phyloP scores from a whole-genome alignment of 2,113 vertebrate species.

The Monarcha castaneiventris region DNA sequence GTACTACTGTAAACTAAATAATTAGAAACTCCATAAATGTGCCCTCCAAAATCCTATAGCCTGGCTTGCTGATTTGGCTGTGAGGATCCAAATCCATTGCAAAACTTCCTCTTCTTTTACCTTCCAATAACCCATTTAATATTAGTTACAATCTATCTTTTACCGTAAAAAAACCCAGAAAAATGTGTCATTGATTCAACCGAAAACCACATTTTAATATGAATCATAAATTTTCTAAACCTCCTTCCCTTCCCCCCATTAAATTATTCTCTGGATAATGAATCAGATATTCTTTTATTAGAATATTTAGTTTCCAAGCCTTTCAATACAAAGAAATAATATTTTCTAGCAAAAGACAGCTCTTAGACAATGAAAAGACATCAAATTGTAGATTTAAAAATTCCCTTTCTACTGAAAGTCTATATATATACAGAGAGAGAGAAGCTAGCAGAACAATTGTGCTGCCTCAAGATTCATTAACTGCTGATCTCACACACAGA shows the following conservation, averaged over 20 bases:
- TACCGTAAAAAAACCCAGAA: neutral
- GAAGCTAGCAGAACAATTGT: neutral
- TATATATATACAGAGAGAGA: neutral
- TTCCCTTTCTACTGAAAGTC: constrained; percentile 11
- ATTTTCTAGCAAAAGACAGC: neutral
- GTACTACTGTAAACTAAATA: neutral
- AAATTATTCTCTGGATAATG: neutral
- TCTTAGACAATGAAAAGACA: constrained; percentile 40
- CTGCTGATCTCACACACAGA: neutral
- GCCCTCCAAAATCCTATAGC: neutral
- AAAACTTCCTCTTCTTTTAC: neutral
- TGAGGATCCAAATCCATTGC: neutral
- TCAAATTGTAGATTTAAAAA: constrained; percentile 28
- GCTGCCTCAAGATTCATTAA: constrained; percentile 27
- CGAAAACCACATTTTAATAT: neutral
- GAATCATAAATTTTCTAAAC: neutral
- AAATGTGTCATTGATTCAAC: neutral
- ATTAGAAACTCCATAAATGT: neutral
- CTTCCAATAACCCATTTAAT: neutral
- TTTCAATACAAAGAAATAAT: constrained; percentile 31
- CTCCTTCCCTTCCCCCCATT: neutral
- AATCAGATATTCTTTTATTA: constrained; percentile 32
- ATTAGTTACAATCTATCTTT: neutral
- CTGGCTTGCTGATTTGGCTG: neutral
- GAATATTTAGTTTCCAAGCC: constrained; percentile 25